Percentiles rank a stretch among this genome's conserved stretches.
phyloP scores from a whole-genome alignment of 1,140 invertebrate species.

The Drosophila pseudoananassae region DNA sequence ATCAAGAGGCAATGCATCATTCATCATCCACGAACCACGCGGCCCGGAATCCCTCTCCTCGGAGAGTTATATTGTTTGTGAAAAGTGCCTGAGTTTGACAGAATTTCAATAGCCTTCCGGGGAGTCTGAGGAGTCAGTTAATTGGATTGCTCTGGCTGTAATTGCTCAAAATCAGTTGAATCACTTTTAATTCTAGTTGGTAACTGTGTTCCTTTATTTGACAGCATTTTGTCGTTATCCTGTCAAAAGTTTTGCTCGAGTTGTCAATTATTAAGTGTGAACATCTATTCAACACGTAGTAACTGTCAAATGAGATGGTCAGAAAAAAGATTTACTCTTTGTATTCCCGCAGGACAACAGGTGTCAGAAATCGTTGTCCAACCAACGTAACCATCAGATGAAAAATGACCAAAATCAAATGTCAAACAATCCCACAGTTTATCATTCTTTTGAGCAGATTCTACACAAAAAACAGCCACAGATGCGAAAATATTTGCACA shows the following conservation, averaged over 20 bases:
- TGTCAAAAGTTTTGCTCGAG: conserved; percentile 19
- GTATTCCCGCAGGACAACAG: conserved; percentile 19
- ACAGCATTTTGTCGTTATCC: conserved; percentile 13
- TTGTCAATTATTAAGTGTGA: conserved; percentile 42
- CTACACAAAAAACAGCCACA: neutral
- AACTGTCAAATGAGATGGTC: conserved; percentile 45
- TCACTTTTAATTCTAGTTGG: conserved; percentile 17
- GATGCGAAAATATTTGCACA: too few species aligned
- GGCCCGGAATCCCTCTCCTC: conserved; percentile 15
- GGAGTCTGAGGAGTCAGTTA: conserved; percentile 12
- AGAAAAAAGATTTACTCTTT: conserved; percentile 26
- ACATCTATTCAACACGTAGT: conserved; percentile 37
- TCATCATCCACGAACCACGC: conserved; percentile 27
- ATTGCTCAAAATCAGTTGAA: conserved; percentile 16
- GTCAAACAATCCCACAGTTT: conserved; percentile 12
- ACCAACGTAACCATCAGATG: conserved; percentile 2
- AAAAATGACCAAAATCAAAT: conserved; percentile 35
- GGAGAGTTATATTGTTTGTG: conserved; percentile 30
- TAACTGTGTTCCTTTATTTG: conserved; percentile 17
- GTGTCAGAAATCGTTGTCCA: conserved; percentile 32
- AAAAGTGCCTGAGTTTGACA: conserved; percentile 8
- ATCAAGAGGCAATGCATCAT: conserved; percentile 40
- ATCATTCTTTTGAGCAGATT: neutral
- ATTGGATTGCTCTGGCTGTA: conserved; percentile 50
- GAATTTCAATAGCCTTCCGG: conserved; percentile 9